Evolutionary conservation across 2,113 vertebrate genomes (phyloP).

Genomic region (Fregetta grallaria): DNA sequence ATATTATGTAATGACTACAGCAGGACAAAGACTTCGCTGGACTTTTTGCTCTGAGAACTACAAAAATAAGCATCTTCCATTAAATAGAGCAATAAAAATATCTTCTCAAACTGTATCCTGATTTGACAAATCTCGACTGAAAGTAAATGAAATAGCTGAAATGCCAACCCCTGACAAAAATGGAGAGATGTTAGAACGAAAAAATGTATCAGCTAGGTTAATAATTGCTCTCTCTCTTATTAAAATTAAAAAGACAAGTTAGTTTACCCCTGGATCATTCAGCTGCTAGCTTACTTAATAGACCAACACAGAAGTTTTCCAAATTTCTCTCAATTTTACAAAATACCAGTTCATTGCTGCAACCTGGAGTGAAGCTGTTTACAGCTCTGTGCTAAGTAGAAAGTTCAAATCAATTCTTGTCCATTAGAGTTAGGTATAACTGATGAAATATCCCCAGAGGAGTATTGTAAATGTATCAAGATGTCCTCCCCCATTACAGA

Average conservation of each 20-base stretch:
- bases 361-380: conserved; percentile 78
- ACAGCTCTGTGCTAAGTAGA: conserved; percentile 81
- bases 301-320: conserved; percentile 68
- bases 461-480: conserved; percentile 82
- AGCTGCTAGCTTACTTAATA: conserved; percentile 55
- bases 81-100: neutral
- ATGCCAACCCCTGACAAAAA: conserved; percentile 43
- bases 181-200: conserved; percentile 17
- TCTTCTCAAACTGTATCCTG: neutral
- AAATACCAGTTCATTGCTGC: conserved; percentile 71
- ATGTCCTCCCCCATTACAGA: conserved; percentile 82
- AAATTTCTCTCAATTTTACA: conserved; percentile 79
- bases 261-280: conserved; percentile 57
- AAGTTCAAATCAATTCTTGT: conserved; percentile 87
- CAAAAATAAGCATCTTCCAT: neutral
- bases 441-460: conserved; percentile 84
- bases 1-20: neutral
- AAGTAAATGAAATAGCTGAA: conserved; percentile 44
- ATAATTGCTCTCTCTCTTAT: conserved; percentile 59
- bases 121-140: conserved; percentile 7
- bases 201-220: conserved; percentile 43
- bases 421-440: conserved; percentile 87
- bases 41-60: neutral
- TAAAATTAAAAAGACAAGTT: conserved; percentile 56
- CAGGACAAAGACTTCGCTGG: neutral